Evolutionary conservation across 64 coral and sea anemone genomes (phyloP), one percentile per base, ranked within the genome.

Genomic region (Pocillopora verrucosa): DNA sequence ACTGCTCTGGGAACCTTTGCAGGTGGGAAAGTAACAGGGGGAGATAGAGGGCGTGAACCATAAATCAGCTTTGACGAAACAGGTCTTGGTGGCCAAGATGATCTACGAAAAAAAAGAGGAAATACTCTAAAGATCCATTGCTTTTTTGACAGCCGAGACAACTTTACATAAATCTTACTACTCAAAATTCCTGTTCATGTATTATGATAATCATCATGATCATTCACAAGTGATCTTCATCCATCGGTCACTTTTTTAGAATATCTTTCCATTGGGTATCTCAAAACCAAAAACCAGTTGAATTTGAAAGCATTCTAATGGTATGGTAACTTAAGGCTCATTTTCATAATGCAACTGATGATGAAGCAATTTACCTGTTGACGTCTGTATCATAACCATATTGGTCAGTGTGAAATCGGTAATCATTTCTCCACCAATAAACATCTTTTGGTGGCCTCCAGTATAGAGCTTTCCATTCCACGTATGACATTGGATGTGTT

Each of bases 381-480:
- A 72, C 11, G 82, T 85, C 65, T 85, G 63, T 7, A 15, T 85
- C 82, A 85, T 41, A 72, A 72, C 36, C 37, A 45, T 77, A 56
- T 77, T 16, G 82, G 17, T 26, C 61, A 72, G 63, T 25, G 19
- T 65, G 20, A 72, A 56, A 72, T 37, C 7, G 41, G 65, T 56
- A 36, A 9, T 65, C 65, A 38, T 85, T 41, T 72, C 82, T 85
- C 82, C 65, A 26, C 10, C 19, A 13, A 22, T 13, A 20, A 72
- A 22, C 22, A 35, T 72, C 34, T 38, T 26, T 20, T 75, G 76
- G 76, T 22, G 90, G 90, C 14, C 84, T 67, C 34, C 90, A 65
- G 68, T 92, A 87, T 22, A 92, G 35, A 61, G 90, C 74, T 68
- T 92, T 92, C 34, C 83, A 69, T 56, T 92, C 90, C 16, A 82